Evolutionary conservation across 2,888 invertebrate species (phyloP), one percentile per base, ranked within the genome.

Genomic region (Dryadula phaetusa): DNA sequence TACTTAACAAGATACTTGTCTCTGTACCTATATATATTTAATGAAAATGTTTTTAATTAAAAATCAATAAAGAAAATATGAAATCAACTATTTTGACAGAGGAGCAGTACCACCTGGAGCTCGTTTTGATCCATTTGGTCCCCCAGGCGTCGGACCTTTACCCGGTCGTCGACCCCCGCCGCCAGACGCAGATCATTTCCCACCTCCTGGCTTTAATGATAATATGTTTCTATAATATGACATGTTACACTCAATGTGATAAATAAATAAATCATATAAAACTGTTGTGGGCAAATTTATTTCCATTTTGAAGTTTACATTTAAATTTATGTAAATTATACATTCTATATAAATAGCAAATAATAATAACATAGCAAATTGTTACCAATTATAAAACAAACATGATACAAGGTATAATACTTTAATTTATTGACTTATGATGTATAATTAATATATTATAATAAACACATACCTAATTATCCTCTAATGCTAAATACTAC

Each of bases 121-220:
- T 3, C 94, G 97, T 65, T 98, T 97, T 84, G 97, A 98, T 89
- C 98, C 97, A 0, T 96, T 97, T 82, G 90, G 83, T 0, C 95
- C 96, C 0, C 97, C 97, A 0, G 94, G 94, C 6, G 93, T 68
- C 0, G 93, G 87, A 14, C 91, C 89, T 7, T 78, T 90, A 70
- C 88, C 88, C 0, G 84, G 85, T 67, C 83, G 88, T 12, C 76
- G 93, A 72, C 88, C 82, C 47, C 88, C 92, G 2, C 91, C 92
- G 0, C 96, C 95, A 0, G 96, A 96, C 79, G 94, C 95, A 14
- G 96, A 97, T 84, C 96, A 97, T 75, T 88, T 96, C 56, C 95
- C 94, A 14, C 95, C 95, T 2, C 96, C 96, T n/a, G 96, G 96
- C 8, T 95, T 95, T 72, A 95, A 94, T 77, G 95, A 95, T 79